Evolutionary conservation across 2,113 vertebrate species (phyloP), one percentile per base, ranked within the genome.

Genomic region (Chaetodon auriga): DNA sequence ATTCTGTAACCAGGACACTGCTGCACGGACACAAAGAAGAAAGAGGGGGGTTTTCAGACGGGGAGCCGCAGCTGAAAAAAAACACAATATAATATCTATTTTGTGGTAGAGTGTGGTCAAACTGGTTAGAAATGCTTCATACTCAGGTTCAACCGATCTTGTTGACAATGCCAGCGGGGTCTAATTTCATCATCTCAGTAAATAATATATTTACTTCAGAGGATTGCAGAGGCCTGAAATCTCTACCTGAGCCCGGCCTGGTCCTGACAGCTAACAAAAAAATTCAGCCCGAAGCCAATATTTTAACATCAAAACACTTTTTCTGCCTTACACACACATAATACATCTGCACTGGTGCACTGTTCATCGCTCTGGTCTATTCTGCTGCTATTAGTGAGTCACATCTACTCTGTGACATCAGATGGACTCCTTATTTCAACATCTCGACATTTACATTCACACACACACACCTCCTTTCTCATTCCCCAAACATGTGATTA

Each of bases 171-270:
- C 36, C 35, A 38, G 6, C 54, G n/a, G 0, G 0, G 11, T 83
- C 57, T 68, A 19, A 78, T 83, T 83, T 80, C 60, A 75, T 89
- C 51, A 79, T 61, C 68, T 81, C 45, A 53, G 61, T 82, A 65
- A 61, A 87, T 81, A 70, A 84, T 49, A 16, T 35, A 78, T 85
- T 84, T 61, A 54, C 57, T 70, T 63, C 35, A 3, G 51, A 65
- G 43, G 15, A 60, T 64, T 86, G 43, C 71, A 41, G 13, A 21
- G 21, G 6, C 48, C 35, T 69, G 21, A 51, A 36, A 60, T 35
- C 25, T 62, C 13, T 23, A 69, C 62, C 36, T 5, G 35, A 58
- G 23, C 23, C 35, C 11, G 14, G 45, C 25, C 46, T 13, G 36
- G 4, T 43, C 21, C 43, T 81, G 57, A 64, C 58, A 68, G 54